Percentiles rank a stretch among this genome's conserved stretches.
Conservation (phyloP, 1,140 invertebrate species). For the Pseudomyrmex gracilis region DNA sequence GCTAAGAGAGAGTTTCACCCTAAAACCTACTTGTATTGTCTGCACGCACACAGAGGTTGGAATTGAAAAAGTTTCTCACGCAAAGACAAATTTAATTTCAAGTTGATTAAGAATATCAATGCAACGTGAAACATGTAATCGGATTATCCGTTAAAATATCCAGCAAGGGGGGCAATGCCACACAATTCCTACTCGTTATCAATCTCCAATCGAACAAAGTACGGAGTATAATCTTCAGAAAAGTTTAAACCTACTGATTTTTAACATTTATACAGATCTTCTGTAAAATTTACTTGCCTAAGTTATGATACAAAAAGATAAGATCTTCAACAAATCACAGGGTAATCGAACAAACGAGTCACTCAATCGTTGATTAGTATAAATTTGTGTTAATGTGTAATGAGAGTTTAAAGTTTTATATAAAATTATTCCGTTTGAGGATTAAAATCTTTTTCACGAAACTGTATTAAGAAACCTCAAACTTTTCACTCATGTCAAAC, state of each 20-base stretch:
- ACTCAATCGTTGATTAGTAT: slow-evolving; percentile 52
- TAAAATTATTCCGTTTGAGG: neutral
- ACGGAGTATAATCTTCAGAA: neutral
- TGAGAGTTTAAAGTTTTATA: slow-evolving; percentile 32
- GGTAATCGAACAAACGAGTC: slow-evolving; percentile 30
- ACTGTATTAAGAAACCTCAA: slow-evolving; percentile 26
- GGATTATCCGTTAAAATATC: too few relatives aligned
- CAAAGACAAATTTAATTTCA: slow-evolving; percentile 79
- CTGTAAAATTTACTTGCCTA: slow-evolving; percentile 16
- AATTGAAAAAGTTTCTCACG: slow-evolving; percentile 79
- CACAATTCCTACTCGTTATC: neutral
- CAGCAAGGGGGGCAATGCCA: too few relatives aligned
- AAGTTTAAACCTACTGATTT: neutral
- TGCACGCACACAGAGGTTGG: slow-evolving; percentile 78
- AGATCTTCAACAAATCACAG: neutral
- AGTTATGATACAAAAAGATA: too few relatives aligned
- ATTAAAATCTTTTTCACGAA: slow-evolving; percentile 17
- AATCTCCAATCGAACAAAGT: neutral
- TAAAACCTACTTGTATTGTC: slow-evolving; percentile 78
- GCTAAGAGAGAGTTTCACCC: slow-evolving; percentile 79
- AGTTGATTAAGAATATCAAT: slow-evolving; percentile 58
- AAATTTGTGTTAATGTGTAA: slow-evolving; percentile 53
- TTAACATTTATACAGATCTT: slow-evolving; percentile 1
- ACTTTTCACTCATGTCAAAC: slow-evolving; percentile 25
- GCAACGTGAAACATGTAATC: slow-evolving; percentile 3